Evolutionary conservation across 2,113 vertebrate genomes (phyloP), one percentile per base, ranked within the genome.

Genomic region (Hippopotamus amphibius): DNA sequence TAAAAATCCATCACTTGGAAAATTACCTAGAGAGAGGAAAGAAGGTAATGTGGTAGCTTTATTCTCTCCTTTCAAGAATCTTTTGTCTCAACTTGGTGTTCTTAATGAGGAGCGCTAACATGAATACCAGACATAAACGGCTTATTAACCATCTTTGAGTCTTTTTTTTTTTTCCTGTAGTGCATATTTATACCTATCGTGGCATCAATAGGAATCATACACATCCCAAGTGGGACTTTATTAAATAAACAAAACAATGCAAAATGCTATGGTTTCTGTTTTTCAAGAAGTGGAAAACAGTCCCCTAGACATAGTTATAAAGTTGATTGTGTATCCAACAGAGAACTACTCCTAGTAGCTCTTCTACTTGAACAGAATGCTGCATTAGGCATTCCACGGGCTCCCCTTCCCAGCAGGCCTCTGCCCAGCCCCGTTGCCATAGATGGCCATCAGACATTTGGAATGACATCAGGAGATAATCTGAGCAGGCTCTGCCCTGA

Each of bases 401-500:
- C 93, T 97, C 74, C 82, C 96, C 90, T 92, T 93, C 55, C 65
- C 30, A 59, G 61, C 57, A 95, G 79, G 71, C 84, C 81, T 89
- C 86, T 95, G 96, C 97, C 97, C 74, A 96, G 81, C 37, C 79
- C 1, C 63, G 90, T 96, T 96, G 96, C 97, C 97, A 97, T 96
- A 97, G 84, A 98, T 92, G 97, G 95, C 87, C 92, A 97, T 83
- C 90, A 98, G 98, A 98, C 85, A 95, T 95, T 97, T 94, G 72
- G 80, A 98, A 97, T 98, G 95, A 96, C 96, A 98, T 89, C 97
- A 96, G 53, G 66, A 97, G 93, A 83, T 88, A 72, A 76, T 98
- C 97, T 97, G 84, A 90, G 87, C 84, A 95, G 89, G 28, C 95
- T 96, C 87, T 97, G 77, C 92, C 95, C 96, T 94, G 57, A 97